Evolutionary conservation across 2,797 vertebrate genomes (phyloP), one percentile per base, ranked within the genome.

Genomic region (Malurus splendens): DNA sequence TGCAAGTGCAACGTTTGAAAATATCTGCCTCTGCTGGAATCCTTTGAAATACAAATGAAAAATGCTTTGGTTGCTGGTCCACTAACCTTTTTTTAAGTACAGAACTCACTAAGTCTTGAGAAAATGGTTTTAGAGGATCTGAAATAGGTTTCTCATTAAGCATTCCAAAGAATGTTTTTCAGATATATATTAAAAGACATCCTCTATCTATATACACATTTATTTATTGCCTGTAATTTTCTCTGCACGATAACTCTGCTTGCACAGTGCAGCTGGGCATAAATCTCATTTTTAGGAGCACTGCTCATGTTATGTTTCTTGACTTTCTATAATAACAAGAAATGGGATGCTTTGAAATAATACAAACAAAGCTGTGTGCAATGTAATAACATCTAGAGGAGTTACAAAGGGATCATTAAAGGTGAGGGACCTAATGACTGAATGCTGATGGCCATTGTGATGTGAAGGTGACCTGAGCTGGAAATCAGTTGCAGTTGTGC

Each of bases 141-240:
- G 77, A 87, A 93, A 84, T 84, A 51, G 67, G 56, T 84, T 93
- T 84, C 89, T 93, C 51, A 79, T 93, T 90, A 92, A 60, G 61
- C 50, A 86, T 95, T 86, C 74, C 71, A 73, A 93, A 86, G 80
- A 93, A 84, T 74, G 56, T 47, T 94, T 91, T 94, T 82, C 78
- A 84, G 89, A 74, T 90, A 67, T 1, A 0, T 92, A 57, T 95
- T 89, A 80, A 75, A 94, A 93, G 59, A 57, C 50, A 66, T 70
- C 52, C 25, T 59, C 76, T 91, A 70, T 84, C 92, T 72, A 28
- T 87, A 74, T 52, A 76, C 72, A 62, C 9, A 1, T 83, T 90
- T 94, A 87, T 91, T 94, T 93, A 87, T 89, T 92, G 92, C 66
- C 67, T 81, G 62, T 89, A 89, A 90, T 93, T 89, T 94, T 90